A percentile compares a stretch with the other conserved stretches of the same genome.
Conservation (phyloP, 2,797 vertebrate genomes). For the Pelodytes ibericus region DNA sequence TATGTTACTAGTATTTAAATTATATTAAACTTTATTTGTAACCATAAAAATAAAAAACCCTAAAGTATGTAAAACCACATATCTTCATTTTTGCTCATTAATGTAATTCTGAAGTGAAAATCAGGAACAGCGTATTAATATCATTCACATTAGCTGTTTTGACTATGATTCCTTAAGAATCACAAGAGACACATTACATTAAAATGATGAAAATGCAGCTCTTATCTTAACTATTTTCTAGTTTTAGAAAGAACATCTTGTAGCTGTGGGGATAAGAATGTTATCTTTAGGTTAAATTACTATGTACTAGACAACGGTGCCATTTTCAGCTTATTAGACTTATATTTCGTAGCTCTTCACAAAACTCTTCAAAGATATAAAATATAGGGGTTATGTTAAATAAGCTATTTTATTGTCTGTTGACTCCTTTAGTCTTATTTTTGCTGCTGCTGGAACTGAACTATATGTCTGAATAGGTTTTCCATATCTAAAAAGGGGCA, state of each 20-base stretch:
- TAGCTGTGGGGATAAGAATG: constrained; percentile 57
- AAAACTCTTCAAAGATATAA: background rate
- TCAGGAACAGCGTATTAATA: constrained; percentile 4
- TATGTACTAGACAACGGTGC: constrained; percentile 61
- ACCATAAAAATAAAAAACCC: too few species aligned
- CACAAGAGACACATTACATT: constrained; percentile 59
- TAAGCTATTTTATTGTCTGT: too few species aligned
- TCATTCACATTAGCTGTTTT: constrained; percentile 8
- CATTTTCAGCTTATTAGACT: constrained; percentile 63
- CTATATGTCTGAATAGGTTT: too few species aligned
- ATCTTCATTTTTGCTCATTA: too few species aligned
- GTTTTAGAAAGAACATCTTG: constrained; percentile 63
- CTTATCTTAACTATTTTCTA: constrained; percentile 63
- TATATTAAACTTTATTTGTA: too few species aligned
- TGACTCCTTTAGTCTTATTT: too few species aligned
- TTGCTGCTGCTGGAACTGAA: too few species aligned
- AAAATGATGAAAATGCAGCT: constrained; percentile 57
- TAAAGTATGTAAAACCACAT: too few species aligned
- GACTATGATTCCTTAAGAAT: constrained; percentile 46
- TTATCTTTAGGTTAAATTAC: constrained; percentile 70
- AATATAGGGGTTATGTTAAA: background rate
- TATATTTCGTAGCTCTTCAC: background rate
- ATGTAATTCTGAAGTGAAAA: background rate
- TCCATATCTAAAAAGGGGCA: too few species aligned
- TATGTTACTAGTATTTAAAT: too few species aligned